Conservation (phyloP, 2,797 vertebrate genomes). For the Anguilla megastoma region DNA sequence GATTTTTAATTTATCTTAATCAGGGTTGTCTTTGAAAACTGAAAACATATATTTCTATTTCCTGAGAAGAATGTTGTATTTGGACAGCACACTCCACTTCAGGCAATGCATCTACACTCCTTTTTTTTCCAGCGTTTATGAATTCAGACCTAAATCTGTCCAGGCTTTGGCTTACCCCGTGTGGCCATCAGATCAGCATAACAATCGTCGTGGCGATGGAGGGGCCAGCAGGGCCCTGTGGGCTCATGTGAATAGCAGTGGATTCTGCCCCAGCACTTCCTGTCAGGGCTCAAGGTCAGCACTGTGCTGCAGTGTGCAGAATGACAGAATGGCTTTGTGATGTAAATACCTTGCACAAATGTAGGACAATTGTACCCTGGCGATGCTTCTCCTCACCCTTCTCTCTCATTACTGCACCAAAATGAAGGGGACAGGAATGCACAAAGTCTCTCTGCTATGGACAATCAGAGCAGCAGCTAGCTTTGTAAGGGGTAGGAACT, state of each 20-base stretch:
- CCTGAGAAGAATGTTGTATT: background rate
- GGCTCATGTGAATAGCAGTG: conserved; percentile 62
- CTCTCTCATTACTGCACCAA: conserved; percentile 38
- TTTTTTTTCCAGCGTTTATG: conserved; percentile 10
- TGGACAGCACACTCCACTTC: background rate
- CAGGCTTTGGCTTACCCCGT: conserved; percentile 62
- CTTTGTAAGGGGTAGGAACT: background rate
- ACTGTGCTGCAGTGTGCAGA: conserved; percentile 60
- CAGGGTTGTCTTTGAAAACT: background rate
- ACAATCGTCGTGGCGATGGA: conserved; percentile 58
- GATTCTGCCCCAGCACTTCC: conserved; percentile 65
- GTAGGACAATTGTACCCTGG: conserved; percentile 62
- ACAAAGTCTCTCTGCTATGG: conserved; percentile 31
- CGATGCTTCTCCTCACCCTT: conserved; percentile 47
- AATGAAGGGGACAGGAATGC: conserved; percentile 39
- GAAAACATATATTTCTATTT: background rate
- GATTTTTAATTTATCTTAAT: background rate
- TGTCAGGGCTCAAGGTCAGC: conserved; percentile 70
- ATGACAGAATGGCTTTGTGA: conserved; percentile 70
- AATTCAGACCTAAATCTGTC: conserved; percentile 50
- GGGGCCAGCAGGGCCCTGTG: conserved; percentile 58
- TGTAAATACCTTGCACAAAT: conserved; percentile 70
- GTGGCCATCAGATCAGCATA: conserved; percentile 72
- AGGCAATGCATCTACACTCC: background rate
- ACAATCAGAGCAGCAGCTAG: background rate